A percentile compares a stretch with the other conserved stretches of the same genome.
phyloP scores from a whole-genome alignment of 2,113 vertebrate genomes.

The Tor tambroides region DNA sequence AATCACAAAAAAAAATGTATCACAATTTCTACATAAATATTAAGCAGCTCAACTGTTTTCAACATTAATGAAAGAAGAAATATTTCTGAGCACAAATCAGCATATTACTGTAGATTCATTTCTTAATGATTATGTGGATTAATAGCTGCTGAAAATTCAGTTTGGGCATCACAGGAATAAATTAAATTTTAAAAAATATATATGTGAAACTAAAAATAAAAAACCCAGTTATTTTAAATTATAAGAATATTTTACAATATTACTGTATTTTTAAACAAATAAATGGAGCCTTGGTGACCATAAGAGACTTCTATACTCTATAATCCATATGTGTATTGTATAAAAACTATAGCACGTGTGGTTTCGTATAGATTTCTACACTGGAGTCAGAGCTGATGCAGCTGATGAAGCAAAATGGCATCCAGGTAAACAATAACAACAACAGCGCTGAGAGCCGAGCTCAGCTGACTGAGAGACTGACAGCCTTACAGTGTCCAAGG shows the following conservation, averaged over 20 bases:
- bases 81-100: too few relatives aligned
- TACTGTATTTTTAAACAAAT: neutral
- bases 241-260: too few relatives aligned
- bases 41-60: neutral
- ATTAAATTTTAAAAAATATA: too few relatives aligned
- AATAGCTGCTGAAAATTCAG: too few relatives aligned
- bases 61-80: neutral
- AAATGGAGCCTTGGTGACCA: too few relatives aligned
- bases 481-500: constrained; percentile 74
- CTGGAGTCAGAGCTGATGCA: constrained; percentile 92
- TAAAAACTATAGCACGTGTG: neutral
- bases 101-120: too few relatives aligned
- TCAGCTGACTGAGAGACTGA: constrained; percentile 58
- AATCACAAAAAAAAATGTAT: neutral
- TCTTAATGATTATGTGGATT: too few relatives aligned
- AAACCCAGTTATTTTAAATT: too few relatives aligned
- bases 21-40: neutral
- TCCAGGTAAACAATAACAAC: constrained; percentile 97
- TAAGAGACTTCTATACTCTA: too few relatives aligned
- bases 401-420: constrained; percentile 93
- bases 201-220: too few relatives aligned
- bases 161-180: too few relatives aligned
- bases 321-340: neutral
- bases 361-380: constrained; percentile 82
- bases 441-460: constrained; percentile 86